phyloP scores from a whole-genome alignment of 2,888 invertebrate genomes.

The Anoplius nigerrimus region DNA sequence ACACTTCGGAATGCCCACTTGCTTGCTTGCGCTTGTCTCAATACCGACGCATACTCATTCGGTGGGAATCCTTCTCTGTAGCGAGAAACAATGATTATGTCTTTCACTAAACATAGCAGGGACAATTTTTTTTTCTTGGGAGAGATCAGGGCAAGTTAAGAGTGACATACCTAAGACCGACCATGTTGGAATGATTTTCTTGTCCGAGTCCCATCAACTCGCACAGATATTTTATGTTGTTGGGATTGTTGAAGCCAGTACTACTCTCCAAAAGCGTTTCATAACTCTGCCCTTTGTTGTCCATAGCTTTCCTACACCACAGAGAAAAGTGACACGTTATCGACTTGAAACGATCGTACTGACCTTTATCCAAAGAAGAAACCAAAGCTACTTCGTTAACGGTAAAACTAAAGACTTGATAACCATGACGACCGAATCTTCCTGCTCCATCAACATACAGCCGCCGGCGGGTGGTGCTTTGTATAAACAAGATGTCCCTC shows the following conservation, averaged over 20 bases:
- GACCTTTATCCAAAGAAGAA: slow-evolving; percentile 54
- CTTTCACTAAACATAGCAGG: not conserved
- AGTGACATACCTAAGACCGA: slow-evolving; percentile 78
- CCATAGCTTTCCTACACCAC: slow-evolving; percentile 84
- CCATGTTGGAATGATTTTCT: slow-evolving; percentile 83
- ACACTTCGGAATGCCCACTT: slow-evolving; percentile 95
- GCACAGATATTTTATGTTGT: slow-evolving; percentile 89
- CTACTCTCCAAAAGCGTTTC: slow-evolving; percentile 89
- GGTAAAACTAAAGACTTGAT: slow-evolving; percentile 63
- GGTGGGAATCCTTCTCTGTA: slow-evolving; percentile 85
- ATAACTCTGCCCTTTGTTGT: slow-evolving; percentile 87
- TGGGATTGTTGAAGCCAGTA: slow-evolving; percentile 92
- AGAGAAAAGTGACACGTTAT: slow-evolving; percentile 58
- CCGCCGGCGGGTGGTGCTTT: slow-evolving; percentile 17
- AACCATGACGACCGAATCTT: slow-evolving; percentile 54
- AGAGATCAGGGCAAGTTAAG: not conserved
- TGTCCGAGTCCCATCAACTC: slow-evolving; percentile 84
- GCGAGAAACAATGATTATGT: not conserved
- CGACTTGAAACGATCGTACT: slow-evolving; percentile 42
- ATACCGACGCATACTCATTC: slow-evolving; percentile 88
- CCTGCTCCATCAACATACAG: slow-evolving; percentile 21
- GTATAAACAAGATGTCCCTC: slow-evolving; percentile 20
- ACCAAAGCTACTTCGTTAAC: slow-evolving; percentile 69
- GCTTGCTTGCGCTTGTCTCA: slow-evolving; percentile 92
- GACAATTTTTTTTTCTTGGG: not conserved